A percentile compares a stretch with the other conserved stretches of the same genome.
phyloP scores from a whole-genome alignment of 2,797 vertebrate species.

The Myotis vivesi region DNA sequence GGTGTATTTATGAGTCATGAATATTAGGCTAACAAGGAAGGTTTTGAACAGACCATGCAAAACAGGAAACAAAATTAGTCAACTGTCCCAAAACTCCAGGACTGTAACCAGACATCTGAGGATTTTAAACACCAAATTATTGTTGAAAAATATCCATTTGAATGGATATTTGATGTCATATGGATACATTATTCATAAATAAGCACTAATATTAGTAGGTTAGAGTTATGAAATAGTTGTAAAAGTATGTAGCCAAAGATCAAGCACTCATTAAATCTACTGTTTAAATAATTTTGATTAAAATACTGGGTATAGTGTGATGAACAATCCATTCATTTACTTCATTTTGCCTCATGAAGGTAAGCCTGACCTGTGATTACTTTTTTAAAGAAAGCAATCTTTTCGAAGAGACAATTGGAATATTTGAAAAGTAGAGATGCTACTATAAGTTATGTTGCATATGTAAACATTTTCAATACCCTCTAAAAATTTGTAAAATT shows the following conservation, averaged over 20 bases:
- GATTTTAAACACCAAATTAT: conserved; percentile 15
- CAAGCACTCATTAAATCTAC: background rate
- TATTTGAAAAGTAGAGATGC: background rate
- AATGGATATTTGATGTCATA: background rate
- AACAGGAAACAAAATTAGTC: background rate
- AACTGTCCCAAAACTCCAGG: background rate
- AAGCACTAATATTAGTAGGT: background rate
- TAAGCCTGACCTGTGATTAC: background rate
- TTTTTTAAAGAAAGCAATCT: background rate
- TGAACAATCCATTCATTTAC: background rate
- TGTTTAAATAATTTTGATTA: background rate
- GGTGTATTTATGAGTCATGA: background rate
- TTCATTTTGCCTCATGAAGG: background rate
- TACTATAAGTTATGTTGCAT: background rate
- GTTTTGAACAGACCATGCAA: background rate
- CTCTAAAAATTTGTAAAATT: background rate
- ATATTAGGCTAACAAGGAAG: background rate
- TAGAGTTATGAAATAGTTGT: conserved; percentile 2
- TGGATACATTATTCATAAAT: background rate
- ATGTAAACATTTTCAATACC: background rate
- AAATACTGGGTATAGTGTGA: background rate
- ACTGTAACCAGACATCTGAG: background rate
- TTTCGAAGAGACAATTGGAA: conserved; percentile 1
- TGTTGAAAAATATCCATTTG: background rate
- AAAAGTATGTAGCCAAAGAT: background rate